Conservation (phyloP, 2,797 vertebrate genomes). For the Bovichtus variegatus region DNA sequence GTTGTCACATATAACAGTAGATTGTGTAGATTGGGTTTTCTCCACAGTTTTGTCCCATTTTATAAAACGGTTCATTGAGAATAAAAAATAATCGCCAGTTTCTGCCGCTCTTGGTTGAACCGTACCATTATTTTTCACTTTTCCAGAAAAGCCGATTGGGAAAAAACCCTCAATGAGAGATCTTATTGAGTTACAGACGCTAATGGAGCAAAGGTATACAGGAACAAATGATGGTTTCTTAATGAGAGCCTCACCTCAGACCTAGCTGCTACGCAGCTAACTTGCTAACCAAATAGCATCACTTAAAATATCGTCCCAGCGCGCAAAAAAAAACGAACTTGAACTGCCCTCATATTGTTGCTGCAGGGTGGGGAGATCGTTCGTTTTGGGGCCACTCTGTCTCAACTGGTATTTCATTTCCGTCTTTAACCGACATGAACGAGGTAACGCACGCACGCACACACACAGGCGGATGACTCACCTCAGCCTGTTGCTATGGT, state of each 20-base stretch:
- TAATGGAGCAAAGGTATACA: too few species aligned
- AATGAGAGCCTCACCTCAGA: neutral
- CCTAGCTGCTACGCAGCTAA: neutral
- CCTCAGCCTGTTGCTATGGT: conserved; percentile 66
- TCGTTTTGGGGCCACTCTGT: conserved; percentile 32
- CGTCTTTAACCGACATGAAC: conserved; percentile 4
- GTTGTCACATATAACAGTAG: too few species aligned
- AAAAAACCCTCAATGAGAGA: neutral
- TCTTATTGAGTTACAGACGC: too few species aligned
- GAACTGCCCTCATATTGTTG: too few species aligned
- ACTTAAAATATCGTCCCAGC: too few species aligned
- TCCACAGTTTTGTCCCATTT: too few species aligned
- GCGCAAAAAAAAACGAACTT: neutral
- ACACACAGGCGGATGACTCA: conserved; percentile 55
- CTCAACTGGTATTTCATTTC: conserved; percentile 29
- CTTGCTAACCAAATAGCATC: neutral
- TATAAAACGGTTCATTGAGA: too few species aligned
- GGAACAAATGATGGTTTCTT: neutral
- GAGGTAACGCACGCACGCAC: conserved; percentile 9
- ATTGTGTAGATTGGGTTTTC: too few species aligned
- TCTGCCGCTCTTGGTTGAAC: too few species aligned
- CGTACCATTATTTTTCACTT: too few species aligned
- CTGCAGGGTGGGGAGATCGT: conserved; percentile 24
- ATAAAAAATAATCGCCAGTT: too few species aligned
- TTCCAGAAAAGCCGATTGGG: too few species aligned